Percentiles rank a stretch among this genome's conserved stretches.
Conservation (phyloP, 2,797 vertebrate species). For the Phoeniculus purpureus region DNA sequence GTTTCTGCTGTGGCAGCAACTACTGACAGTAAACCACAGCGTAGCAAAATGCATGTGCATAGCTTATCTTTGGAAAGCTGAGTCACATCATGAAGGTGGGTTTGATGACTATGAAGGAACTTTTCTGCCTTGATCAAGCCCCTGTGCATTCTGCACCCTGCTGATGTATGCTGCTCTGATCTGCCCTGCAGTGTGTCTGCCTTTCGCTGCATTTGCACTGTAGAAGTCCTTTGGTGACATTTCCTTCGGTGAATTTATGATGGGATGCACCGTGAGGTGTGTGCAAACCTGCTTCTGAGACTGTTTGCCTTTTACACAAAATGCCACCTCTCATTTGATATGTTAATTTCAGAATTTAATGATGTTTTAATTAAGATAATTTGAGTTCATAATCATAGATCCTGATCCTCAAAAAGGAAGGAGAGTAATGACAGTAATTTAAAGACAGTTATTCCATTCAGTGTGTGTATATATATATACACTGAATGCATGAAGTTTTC, state of each 20-base stretch:
- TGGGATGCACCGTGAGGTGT: not conserved
- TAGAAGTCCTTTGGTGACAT: not conserved
- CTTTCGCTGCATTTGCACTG: not conserved
- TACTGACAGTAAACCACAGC: not conserved
- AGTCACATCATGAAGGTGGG: not conserved
- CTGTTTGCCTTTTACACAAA: constrained; percentile 26
- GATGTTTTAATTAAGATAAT: constrained; percentile 72
- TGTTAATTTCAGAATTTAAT: constrained; percentile 70
- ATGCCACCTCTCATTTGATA: constrained; percentile 54
- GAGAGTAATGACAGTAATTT: constrained; percentile 41
- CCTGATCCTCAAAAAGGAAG: constrained; percentile 31
- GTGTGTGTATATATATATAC: not conserved
- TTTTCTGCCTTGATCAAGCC: not conserved
- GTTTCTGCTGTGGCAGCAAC: not conserved
- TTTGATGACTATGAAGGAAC: not conserved
- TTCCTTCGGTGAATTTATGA: not conserved
- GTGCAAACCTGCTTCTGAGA: constrained; percentile 41
- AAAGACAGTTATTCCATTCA: constrained; percentile 54
- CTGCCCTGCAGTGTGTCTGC: not conserved
- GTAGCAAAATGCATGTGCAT: not conserved
- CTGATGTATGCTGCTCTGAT: not conserved
- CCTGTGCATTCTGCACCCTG: not conserved
- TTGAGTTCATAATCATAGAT: constrained; percentile 66
- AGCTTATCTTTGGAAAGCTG: not conserved
- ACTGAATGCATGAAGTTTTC: constrained; percentile 2